These are phyloP conservation scores for Paracentrotus lividus DNA, from an alignment of 53 echinoderm and acorn worm genomes.

Conservation along the genomic window DNA sequence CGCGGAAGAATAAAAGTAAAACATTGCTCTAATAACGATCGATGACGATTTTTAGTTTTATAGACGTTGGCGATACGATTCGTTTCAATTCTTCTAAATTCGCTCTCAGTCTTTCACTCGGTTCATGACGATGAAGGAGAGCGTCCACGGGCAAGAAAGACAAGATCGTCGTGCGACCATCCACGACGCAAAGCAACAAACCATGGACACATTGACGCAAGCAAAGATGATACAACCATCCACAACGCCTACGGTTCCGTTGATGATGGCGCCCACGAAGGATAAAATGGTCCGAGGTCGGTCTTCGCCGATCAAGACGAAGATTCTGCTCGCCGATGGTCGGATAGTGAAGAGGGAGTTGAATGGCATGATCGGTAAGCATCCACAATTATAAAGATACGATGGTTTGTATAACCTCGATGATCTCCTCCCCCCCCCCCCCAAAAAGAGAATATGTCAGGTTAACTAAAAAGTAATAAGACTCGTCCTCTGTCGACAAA, in stretches of 20 bases:
- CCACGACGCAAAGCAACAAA: constrained; percentile 8
- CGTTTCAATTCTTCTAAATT: too few relatives aligned
- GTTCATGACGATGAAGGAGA: constrained; percentile 57
- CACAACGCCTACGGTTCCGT: constrained; percentile 8
- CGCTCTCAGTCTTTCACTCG: constrained; percentile 36
- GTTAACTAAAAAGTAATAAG: too few relatives aligned
- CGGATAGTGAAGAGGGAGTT: constrained; percentile 61
- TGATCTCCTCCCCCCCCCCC: too few relatives aligned
- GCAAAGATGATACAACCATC: background rate
- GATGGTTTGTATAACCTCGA: background rate
- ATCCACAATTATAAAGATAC: too few relatives aligned
- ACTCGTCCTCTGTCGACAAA: too few relatives aligned
- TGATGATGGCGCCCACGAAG: background rate
- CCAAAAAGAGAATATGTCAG: too few relatives aligned
- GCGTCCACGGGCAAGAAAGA: background rate
- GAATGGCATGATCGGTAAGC: constrained; percentile 9
- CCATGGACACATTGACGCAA: background rate
- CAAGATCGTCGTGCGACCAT: constrained; percentile 61
- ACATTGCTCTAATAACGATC: too few relatives aligned
- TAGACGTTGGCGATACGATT: too few relatives aligned
- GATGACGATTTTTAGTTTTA: too few relatives aligned
- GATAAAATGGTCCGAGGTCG: background rate
- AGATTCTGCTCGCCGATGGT: constrained; percentile 58
- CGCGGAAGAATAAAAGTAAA: too few relatives aligned
- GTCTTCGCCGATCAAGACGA: constrained; percentile 27